Evolutionary conservation across 2,797 vertebrate genomes (phyloP).

Genomic region (Cynodonichthys magdalenae): DNA sequence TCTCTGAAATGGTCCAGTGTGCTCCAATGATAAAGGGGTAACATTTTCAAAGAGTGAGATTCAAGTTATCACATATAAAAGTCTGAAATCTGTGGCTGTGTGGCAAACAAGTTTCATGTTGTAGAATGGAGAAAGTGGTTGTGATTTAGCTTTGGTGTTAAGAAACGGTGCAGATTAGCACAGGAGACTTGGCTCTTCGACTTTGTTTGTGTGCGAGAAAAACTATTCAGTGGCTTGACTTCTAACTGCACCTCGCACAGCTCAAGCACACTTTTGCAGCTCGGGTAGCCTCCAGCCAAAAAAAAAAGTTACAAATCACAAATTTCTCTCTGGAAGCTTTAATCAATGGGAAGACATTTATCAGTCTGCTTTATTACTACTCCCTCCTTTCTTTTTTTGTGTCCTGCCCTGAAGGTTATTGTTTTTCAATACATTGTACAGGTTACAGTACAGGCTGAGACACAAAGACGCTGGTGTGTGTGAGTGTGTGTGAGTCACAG

Average conservation of each 20-base stretch:
- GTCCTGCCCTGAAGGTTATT: background rate
- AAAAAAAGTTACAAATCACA: conserved; percentile 19
- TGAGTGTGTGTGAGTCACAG: conserved; percentile 60
- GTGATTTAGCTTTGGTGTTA: background rate
- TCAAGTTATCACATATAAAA: too few species aligned
- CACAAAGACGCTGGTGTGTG: conserved; percentile 1
- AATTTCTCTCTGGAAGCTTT: background rate
- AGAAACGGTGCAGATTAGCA: background rate
- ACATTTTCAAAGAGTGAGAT: too few species aligned
- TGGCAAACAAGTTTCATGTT: background rate
- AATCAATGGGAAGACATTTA: background rate
- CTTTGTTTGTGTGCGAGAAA: too few species aligned
- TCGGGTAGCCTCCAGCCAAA: conserved; percentile 12
- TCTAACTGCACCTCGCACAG: conserved; percentile 13
- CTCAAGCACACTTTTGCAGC: conserved; percentile 10
- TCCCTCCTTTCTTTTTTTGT: conserved; percentile 1
- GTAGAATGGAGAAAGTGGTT: background rate
- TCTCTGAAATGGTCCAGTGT: background rate
- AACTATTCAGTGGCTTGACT: background rate
- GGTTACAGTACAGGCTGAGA: conserved; percentile 3
- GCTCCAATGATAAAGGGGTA: background rate
- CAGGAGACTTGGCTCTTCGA: too few species aligned
- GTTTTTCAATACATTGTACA: conserved; percentile 8
- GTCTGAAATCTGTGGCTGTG: background rate
- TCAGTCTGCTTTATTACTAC: background rate